phyloP scores from a whole-genome alignment of 2,888 invertebrate species.

The Chloroclysta siterata region DNA sequence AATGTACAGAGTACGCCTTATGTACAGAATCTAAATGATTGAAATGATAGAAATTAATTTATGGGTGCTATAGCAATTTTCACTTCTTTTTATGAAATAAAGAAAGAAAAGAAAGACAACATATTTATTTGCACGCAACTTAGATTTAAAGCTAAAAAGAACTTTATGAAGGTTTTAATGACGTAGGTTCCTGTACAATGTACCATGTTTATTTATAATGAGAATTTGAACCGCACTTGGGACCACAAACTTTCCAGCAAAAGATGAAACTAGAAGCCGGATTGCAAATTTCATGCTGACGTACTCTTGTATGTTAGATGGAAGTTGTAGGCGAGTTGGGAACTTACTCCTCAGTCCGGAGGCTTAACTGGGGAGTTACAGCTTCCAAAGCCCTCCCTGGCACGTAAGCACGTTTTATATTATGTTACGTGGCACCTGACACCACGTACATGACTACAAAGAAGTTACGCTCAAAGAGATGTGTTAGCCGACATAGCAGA shows the following conservation, averaged over 20 bases:
- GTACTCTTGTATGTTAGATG: slow-evolving; percentile 43
- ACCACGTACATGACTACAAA: slow-evolving; percentile 51
- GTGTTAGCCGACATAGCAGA: background rate
- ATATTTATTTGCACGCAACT: no score
- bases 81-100: no score
- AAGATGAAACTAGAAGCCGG: slow-evolving; percentile 45
- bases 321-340: slow-evolving; percentile 47
- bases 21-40: no score
- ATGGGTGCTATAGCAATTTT: slow-evolving; percentile 5
- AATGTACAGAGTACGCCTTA: no score
- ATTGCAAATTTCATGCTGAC: slow-evolving; percentile 46
- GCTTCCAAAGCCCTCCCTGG: slow-evolving; percentile 47
- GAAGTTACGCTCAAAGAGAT: slow-evolving; percentile 42
- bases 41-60: slow-evolving; percentile 24
- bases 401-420: slow-evolving; percentile 59
- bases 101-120: no score
- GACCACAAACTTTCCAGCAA: slow-evolving; percentile 45
- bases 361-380: slow-evolving; percentile 51
- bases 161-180: background rate
- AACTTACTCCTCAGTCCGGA: slow-evolving; percentile 42
- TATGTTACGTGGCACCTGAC: slow-evolving; percentile 58
- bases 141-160: no score
- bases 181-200: background rate
- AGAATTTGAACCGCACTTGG: slow-evolving; percentile 23
- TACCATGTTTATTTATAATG: slow-evolving; percentile 9